Evolutionary conservation across 2,888 invertebrate species (phyloP), one percentile per base, ranked within the genome.

Genomic region (Machimus atricapillus): DNA sequence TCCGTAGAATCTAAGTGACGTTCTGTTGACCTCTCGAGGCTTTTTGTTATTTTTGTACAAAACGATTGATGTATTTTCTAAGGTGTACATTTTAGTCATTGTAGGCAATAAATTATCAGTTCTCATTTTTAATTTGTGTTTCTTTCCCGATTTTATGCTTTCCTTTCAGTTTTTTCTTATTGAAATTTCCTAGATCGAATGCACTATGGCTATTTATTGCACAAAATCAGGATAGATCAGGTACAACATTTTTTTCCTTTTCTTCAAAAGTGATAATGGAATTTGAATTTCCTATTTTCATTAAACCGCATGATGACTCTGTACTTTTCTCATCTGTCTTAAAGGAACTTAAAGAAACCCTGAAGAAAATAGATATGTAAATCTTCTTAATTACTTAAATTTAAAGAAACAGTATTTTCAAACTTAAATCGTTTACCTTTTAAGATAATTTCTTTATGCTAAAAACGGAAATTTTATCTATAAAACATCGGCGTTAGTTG

Each of bases 61-160:
- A 81, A 83, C 14, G 19, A 66, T 66, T 34, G 16, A n/a, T 85
- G 73, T 85, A 85, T 27, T 66, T 74, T 46, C 31, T 74, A 85
- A 74, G 74, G 43, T 85, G 85, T 85, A 74, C 34, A 85, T 74
- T 83, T 85, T 85, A 85, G 85, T 85, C 46, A 66, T 85, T 46
- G 43, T 85, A 85, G 73, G 74, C 74, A 85, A 85, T 85, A 85
- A 85, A 85, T 43, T 85, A 74, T 85, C 43, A 46, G 74, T 85
- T 43, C 9, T 74, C 16, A 27, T 85, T 74, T 85, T 74, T 46
- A 74, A 19, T 43, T 85, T 40, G 56, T 85, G 19, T 85, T 85
- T 43, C 46, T 85, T 46, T 76, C 40, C 40, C 40, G 8, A 31
- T 37, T 74, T 31, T 31, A n/a, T 37, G 76, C 9, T 76, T 76